phyloP scores from a whole-genome alignment of 2,797 vertebrate genomes.

The Sebastes nivosus region DNA sequence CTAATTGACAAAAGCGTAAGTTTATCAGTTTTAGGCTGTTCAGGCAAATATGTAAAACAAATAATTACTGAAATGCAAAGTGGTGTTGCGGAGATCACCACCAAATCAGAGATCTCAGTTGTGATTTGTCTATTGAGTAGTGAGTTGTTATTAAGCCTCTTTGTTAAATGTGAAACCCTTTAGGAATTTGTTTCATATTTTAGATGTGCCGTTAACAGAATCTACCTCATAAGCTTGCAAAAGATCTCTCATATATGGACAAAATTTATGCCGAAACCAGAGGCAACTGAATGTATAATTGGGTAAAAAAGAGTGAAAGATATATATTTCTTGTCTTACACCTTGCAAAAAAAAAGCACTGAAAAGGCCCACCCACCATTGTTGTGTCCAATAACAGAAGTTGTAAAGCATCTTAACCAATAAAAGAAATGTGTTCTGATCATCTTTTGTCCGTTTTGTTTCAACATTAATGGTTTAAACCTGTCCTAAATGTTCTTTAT shows the following conservation, averaged over 20 bases:
- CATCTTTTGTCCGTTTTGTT: not conserved
- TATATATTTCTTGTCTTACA: slow-evolving; percentile 1
- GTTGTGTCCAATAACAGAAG: slow-evolving; percentile 23
- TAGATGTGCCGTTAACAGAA: slow-evolving; percentile 52
- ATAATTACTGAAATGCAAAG: slow-evolving; percentile 1
- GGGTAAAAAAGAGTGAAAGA: not conserved
- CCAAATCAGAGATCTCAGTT: not conserved
- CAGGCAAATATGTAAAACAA: not conserved
- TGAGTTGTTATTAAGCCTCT: not conserved
- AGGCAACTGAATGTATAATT: slow-evolving; percentile 52
- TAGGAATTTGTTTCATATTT: slow-evolving; percentile 29
- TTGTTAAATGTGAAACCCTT: slow-evolving; percentile 17
- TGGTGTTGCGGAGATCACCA: not conserved
- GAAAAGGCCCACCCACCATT: not conserved
- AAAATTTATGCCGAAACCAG: slow-evolving; percentile 22
- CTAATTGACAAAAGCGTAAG: not conserved
- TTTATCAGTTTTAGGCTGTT: not conserved
- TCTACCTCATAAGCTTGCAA: slow-evolving; percentile 71
- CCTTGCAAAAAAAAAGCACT: slow-evolving; percentile 6
- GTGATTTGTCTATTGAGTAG: slow-evolving; percentile 19
- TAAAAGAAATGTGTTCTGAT: slow-evolving; percentile 44
- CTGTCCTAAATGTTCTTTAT: not conserved
- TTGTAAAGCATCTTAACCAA: slow-evolving; percentile 47
- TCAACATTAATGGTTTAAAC: not conserved
- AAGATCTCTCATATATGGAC: slow-evolving; percentile 3